phyloP scores from a whole-genome alignment of 2,888 invertebrate genomes.

The Aporophyla nigra region DNA sequence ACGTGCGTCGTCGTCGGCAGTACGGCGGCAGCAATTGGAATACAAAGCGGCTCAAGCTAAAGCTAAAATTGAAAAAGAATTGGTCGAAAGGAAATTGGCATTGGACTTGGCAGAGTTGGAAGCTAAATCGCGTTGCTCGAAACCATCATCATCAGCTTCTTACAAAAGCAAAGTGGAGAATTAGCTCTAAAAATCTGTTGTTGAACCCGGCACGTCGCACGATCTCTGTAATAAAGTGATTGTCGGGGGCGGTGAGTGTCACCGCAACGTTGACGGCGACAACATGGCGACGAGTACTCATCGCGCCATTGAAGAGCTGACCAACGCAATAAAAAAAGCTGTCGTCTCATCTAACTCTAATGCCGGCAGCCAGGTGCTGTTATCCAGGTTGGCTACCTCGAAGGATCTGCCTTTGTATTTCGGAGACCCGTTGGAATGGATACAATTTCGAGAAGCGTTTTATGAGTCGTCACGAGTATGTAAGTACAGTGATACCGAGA shows the following conservation, averaged over 20 bases:
- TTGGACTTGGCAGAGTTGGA: not conserved
- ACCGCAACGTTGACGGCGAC: not conserved
- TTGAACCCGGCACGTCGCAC: not conserved
- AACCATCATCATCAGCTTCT: not conserved
- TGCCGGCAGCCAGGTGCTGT: not conserved
- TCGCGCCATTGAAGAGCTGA: not conserved
- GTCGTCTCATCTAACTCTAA: not conserved
- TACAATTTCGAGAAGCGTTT: not conserved
- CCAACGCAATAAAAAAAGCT: not conserved
- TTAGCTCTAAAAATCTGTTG: not conserved
- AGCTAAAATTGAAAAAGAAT: not conserved
- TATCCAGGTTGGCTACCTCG: not conserved
- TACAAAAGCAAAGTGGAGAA: conserved; percentile 2
- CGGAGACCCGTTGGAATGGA: not conserved
- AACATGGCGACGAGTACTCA: not conserved
- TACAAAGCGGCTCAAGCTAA: not conserved
- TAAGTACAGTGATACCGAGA: not conserved
- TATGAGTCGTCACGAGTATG: not conserved
- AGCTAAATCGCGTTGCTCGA: not conserved
- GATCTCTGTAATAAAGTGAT: not conserved
- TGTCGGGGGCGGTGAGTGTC: not conserved
- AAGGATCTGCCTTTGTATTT: not conserved
- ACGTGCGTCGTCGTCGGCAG: not conserved
- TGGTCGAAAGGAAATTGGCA: not conserved
- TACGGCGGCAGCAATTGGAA: not conserved